Base-by-base conservation (phyloP, 2,113 vertebrate genomes). In the Natator depressus region DNA sequence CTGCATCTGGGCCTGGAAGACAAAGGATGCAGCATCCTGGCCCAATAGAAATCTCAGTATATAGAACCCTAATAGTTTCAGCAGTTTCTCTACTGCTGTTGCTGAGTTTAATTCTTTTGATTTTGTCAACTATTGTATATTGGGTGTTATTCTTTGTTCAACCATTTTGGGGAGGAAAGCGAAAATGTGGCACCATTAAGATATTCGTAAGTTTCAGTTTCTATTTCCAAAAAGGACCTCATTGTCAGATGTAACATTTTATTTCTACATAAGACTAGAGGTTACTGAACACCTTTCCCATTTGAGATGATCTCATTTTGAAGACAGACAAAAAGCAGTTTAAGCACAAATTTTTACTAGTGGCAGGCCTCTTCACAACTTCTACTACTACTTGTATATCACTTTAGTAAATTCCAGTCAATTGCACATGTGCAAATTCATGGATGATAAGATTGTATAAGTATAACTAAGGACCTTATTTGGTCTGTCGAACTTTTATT, bases 281-380 rank as follows among this genome's bases (percentile, higher is more conserved):
- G 50, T 85, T 38, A 19, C 51, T n/a, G 29, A 54, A 76, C 72
- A 78, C 13, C 9, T 47, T 76, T 49, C 46, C 42, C 55, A 49
- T 29, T 27, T 24, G 47, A 65, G 46, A n/a, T 31, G 19, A 14
- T 2, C 90, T 46, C 53, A 90, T 27, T 93, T 95, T 8, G 81
- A 55, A 89, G n/a, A 87, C 79, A 93, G 29, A 94, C 8, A 72
- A 72, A 95, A 96, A 95, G 81, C 87, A 94, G 55, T 81, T 94
- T 51, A 91, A n/a, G 31, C 42, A 82, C 88, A 69, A 94, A 75
- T 31, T 46, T 87, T 85, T 59, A 89, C 54, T 19, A 0, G 0
- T 94, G 54, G 84, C 88, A 42, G n/a, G 55, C 89, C 19, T 76
- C n/a, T 22, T 72, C 78, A 90, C 31, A 24, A 84, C 76, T 93